Evolutionary conservation across 2,888 invertebrate genomes (phyloP).

Genomic region (Trissoscelio sp.): DNA sequence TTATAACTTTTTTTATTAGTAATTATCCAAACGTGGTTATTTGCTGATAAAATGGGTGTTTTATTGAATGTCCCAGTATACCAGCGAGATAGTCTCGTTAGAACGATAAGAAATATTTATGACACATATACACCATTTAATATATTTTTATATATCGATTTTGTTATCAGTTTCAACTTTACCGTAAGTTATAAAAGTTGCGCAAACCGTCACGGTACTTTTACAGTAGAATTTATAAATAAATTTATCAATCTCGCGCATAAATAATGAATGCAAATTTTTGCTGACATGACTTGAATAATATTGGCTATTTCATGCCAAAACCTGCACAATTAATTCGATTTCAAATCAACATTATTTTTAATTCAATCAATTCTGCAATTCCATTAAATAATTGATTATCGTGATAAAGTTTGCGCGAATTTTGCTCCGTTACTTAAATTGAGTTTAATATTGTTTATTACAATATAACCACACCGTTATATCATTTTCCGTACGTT

Average conservation of each 20-base stretch:
- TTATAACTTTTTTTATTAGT: slow-evolving; percentile 14
- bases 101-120: slow-evolving; percentile 17
- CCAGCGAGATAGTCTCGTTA: not conserved
- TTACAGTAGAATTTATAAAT: not conserved
- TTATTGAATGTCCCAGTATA: slow-evolving; percentile 4
- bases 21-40: slow-evolving; percentile 6
- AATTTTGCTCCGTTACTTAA: not conserved
- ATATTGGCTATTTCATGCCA: not conserved
- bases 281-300: not conserved
- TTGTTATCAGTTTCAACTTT: slow-evolving; percentile 6
- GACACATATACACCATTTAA: slow-evolving; percentile 15
- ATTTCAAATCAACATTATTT: not conserved
- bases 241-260: not conserved
- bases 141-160: slow-evolving; percentile 34
- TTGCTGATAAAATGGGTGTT: slow-evolving; percentile 7
- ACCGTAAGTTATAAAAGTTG: not conserved
- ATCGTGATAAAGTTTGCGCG: not conserved
- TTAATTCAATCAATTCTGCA: not conserved
- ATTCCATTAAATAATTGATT: slow-evolving; percentile 15
- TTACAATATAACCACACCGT: not conserved
- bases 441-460: slow-evolving; percentile 8
- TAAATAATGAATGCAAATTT: not conserved
- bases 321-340: not conserved
- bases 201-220: not conserved
- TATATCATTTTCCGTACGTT: slow-evolving; percentile 4